Conservation (phyloP, 2,113 vertebrate species). For the Protomyctophum bolini region DNA sequence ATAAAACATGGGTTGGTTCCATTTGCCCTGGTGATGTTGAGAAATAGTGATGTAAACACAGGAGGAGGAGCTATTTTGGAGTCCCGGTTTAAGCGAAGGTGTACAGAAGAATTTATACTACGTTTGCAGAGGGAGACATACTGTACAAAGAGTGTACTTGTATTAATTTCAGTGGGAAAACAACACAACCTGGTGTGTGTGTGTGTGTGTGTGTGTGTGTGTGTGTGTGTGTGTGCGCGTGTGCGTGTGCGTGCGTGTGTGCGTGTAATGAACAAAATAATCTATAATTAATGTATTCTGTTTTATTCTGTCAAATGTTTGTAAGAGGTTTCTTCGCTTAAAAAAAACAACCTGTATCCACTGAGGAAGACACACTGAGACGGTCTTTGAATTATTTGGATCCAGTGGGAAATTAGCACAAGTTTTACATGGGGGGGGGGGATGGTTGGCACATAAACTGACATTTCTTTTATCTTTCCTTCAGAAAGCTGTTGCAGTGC, state of each 20-base stretch:
- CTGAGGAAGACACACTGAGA: not conserved
- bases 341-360: not conserved
- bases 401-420: slow-evolving; percentile 10
- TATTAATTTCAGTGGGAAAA: too few relatives aligned
- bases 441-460: not conserved
- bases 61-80: too few relatives aligned
- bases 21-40: too few relatives aligned
- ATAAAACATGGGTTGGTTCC: too few relatives aligned
- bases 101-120: not conserved
- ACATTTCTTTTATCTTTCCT: not conserved
- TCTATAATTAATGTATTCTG: not conserved
- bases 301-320: slow-evolving; percentile 8
- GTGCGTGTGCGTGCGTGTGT: not conserved
- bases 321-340: not conserved
- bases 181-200: not conserved
- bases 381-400: not conserved
- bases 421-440: not conserved
- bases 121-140: not conserved
- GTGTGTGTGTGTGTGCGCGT: not conserved
- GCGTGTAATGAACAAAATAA: not conserved
- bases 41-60: too few relatives aligned
- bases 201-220: not conserved
- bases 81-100: not conserved
- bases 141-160: not conserved
- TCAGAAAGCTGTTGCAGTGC: not conserved